Percentiles rank a stretch among this genome's conserved stretches.
These are phyloP conservation scores for Grallaria varia DNA, from an alignment of 2,113 vertebrate genomes.

Conservation along the genomic window DNA sequence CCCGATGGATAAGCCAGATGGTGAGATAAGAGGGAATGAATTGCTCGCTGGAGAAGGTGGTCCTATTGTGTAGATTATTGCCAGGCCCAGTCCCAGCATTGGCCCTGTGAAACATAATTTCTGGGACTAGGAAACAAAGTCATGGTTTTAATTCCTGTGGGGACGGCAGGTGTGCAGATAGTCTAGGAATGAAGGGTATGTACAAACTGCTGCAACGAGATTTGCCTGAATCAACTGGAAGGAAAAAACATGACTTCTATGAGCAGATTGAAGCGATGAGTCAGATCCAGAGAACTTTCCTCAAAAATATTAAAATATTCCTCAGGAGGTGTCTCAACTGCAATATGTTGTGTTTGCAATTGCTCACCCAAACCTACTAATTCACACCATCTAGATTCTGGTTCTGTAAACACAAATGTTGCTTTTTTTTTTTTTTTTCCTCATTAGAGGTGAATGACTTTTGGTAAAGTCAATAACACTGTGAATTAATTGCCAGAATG, in stretches of 20 bases:
- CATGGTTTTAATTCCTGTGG: neutral
- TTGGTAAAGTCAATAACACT: neutral
- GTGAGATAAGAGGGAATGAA: neutral
- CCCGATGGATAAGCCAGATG: neutral
- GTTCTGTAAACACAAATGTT: neutral
- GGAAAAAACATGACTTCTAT: neutral
- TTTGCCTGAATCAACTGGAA: neutral
- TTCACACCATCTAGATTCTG: neutral
- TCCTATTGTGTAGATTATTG: neutral
- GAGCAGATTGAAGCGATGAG: neutral
- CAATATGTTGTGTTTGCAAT: neutral
- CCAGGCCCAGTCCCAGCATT: neutral
- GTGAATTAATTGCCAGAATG: neutral
- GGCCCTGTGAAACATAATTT: neutral
- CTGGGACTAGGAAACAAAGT: neutral
- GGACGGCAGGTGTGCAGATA: neutral
- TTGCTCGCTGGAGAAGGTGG: neutral
- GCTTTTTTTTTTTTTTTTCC: neutral
- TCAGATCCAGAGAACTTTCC: neutral
- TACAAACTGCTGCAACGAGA: rapidly evolving
- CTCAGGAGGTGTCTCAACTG: neutral
- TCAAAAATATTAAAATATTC: neutral
- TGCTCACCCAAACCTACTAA: neutral
- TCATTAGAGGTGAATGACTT: neutral
- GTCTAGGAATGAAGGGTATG: neutral